Conservation (phyloP, 2,888 invertebrate species). For the Eupithecia exiguata region DNA sequence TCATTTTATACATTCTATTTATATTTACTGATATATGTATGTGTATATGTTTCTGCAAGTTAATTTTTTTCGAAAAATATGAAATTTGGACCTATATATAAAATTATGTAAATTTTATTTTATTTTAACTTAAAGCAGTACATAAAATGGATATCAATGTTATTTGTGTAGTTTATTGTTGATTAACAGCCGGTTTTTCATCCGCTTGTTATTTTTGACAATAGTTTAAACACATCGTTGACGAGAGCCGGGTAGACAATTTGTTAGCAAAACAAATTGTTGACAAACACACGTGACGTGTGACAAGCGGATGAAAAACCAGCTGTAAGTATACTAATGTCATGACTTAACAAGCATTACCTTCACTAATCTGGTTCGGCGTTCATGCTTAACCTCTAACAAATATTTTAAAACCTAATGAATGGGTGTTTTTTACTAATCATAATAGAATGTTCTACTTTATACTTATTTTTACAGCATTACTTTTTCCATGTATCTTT, state of each 20-base stretch:
- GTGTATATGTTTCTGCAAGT: background rate
- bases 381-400: background rate
- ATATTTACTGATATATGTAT: background rate
- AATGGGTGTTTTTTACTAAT: background rate
- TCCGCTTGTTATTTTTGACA: no score
- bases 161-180: background rate
- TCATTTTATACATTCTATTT: background rate
- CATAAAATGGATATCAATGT: background rate
- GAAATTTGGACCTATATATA: no score
- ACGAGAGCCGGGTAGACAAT: no score
- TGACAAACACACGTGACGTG: no score
- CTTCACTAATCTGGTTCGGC: background rate
- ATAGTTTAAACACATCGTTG: no score
- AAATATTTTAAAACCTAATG: background rate
- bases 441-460: background rate
- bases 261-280: no score
- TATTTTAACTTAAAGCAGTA: background rate
- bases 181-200: background rate
- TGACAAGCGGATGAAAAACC: no score
- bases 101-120: no score
- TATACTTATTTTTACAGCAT: background rate
- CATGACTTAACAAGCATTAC: background rate
- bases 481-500: background rate
- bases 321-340: background rate
- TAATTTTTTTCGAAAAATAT: background rate